phyloP scores from a whole-genome alignment of 2,888 invertebrate genomes.

The Sarcophaga caerulescens region DNA sequence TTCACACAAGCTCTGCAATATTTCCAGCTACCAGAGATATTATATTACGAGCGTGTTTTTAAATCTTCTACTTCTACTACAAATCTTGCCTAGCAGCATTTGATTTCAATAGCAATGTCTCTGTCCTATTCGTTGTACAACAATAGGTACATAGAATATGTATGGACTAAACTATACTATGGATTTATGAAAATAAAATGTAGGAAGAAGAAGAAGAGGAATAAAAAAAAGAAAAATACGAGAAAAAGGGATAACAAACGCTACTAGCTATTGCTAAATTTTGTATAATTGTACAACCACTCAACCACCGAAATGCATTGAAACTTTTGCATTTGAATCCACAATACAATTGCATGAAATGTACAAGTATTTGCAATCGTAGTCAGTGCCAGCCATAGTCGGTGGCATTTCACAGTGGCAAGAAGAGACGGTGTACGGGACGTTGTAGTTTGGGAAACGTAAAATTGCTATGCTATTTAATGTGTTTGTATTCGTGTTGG shows the following conservation, averaged over 20 bases:
- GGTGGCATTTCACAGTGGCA: neutral
- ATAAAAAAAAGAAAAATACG: neutral
- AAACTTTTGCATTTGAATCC: constrained; percentile 64
- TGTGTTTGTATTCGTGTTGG: neutral
- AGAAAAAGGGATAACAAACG: constrained; percentile 36
- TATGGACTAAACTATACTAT: constrained; percentile 25
- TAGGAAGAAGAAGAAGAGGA: neutral
- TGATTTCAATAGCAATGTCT: constrained; percentile 2
- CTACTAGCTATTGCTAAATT: constrained; percentile 46
- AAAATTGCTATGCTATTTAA: constrained; percentile 40
- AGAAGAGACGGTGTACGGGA: neutral
- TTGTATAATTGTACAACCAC: constrained; percentile 55
- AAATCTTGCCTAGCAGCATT: neutral
- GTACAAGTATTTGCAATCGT: neutral
- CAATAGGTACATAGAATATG: constrained; percentile 27
- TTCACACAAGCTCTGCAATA: no score
- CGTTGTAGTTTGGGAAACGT: constrained; percentile 38
- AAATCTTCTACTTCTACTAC: neutral
- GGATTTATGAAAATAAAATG: constrained; percentile 45
- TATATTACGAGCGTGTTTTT: no score
- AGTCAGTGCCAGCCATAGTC: neutral
- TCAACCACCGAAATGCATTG: constrained; percentile 66
- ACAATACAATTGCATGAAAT: constrained; percentile 53
- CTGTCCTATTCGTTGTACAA: constrained; percentile 35
- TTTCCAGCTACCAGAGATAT: no score